These are phyloP conservation scores for Nannoperca obscura DNA, from an alignment of 2,797 vertebrate species.

Conservation along the genomic window DNA sequence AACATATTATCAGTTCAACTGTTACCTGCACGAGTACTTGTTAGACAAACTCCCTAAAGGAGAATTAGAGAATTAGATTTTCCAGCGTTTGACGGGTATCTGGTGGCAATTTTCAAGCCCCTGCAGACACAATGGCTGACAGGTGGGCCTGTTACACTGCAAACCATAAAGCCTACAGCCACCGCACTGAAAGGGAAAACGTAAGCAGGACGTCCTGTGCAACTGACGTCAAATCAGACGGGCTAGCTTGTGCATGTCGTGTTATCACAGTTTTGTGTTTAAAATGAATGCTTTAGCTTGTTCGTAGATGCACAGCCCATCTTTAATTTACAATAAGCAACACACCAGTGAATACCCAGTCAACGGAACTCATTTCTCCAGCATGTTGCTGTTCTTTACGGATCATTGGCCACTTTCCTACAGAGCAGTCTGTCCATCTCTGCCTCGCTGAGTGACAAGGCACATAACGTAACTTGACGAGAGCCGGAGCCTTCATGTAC, in stretches of 20 bases:
- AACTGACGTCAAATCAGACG: slow-evolving; percentile 1
- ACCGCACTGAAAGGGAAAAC: not conserved
- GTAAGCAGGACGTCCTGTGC: not conserved
- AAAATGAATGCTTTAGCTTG: not conserved
- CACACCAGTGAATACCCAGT: not conserved
- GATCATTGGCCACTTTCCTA: not conserved
- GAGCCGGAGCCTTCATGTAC: not conserved
- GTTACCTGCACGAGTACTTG: not conserved
- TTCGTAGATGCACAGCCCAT: not conserved
- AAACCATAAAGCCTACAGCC: too few species aligned
- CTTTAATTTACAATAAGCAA: not conserved
- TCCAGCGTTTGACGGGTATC: not conserved
- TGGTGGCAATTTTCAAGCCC: not conserved
- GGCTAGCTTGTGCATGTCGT: too few species aligned
- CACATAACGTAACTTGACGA: not conserved
- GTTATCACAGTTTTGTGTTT: not conserved
- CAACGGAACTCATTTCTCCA: fast-evolving
- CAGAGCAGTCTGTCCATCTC: not conserved
- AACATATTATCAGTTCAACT: not conserved
- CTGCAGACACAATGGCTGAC: not conserved
- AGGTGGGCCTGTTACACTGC: not conserved
- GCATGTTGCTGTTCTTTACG: too few species aligned
- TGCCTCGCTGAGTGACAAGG: slow-evolving; percentile 1
- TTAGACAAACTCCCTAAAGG: not conserved
- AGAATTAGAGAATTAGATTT: not conserved